These are phyloP conservation scores for Ophiodon elongatus DNA, from an alignment of 2,113 vertebrate species.

Conservation along the genomic window DNA sequence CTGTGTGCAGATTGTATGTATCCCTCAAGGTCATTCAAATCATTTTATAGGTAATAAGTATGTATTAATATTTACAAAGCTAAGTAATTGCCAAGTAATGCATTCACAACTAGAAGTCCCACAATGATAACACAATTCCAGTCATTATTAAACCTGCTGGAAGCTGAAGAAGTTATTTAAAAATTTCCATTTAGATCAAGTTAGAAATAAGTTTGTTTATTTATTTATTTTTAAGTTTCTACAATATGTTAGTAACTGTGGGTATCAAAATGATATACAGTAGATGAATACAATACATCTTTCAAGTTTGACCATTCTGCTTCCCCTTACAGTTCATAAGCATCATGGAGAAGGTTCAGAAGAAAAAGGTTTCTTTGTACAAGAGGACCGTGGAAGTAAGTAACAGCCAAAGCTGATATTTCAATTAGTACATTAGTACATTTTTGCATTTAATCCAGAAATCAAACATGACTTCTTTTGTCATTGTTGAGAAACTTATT, in stretches of 20 bases:
- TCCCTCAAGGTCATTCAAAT: not conserved
- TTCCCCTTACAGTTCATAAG: slow-evolving; percentile 87
- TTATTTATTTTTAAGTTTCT: not conserved
- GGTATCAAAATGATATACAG: not conserved
- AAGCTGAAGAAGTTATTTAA: not conserved
- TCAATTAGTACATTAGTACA: not conserved
- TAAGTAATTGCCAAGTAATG: not conserved
- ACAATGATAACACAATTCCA: not conserved
- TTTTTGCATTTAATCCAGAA: not conserved
- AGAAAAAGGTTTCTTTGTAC: slow-evolving; percentile 89
- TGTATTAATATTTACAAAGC: not conserved
- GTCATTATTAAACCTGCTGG: not conserved
- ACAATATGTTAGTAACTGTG: not conserved
- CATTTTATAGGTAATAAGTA: not conserved
- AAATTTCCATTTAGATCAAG: not conserved
- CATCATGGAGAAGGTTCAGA: slow-evolving; percentile 93
- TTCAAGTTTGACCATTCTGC: slow-evolving; percentile 9
- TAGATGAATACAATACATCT: not conserved
- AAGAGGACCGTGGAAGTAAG: slow-evolving; percentile 93
- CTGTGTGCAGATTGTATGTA: not conserved
- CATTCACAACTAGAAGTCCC: not conserved
- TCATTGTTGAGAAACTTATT: not conserved
- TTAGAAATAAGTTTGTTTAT: not conserved
- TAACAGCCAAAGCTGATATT: not conserved
- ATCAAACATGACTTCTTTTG: not conserved